Evolutionary conservation across 2,113 vertebrate genomes (phyloP), one percentile per base, ranked within the genome.

Genomic region (Halichoerus grypus): DNA sequence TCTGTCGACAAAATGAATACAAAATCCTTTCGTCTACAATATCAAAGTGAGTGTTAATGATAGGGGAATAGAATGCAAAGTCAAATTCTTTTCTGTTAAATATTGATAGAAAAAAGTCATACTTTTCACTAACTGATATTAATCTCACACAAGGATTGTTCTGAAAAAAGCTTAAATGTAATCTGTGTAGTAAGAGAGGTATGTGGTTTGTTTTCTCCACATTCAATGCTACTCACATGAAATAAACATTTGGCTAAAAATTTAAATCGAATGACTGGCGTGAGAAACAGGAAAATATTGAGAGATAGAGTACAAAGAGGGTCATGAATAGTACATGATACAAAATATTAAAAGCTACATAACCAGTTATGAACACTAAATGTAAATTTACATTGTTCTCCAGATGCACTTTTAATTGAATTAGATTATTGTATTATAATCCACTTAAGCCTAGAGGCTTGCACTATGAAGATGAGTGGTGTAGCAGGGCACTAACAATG

Each of bases 41-140:
- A 97, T 93, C 71, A 89, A 98, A 95, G 76, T 88, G 49, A 53
- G 77, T 98, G 97, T 98, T 98, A 98, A 98, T 98, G 98, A 91
- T 98, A 97, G 96, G 59, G 72, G 36, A 7, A 95, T 72, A 94
- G 86, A 96, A 63, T 51, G 79, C 88, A 97, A 96, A 97, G 88
- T 96, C 81, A 97, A 98, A 97, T 88, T 93, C 80, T 96, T 85
- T 97, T 98, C 92, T 98, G 95, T n/a, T 98, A 97, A 97, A 94
- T 92, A 86, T 80, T 97, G 98, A 98, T 98, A 97, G 97, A 98
- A 97, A 91, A 57, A 87, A 46, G 49, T 92, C 51, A 51, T 72
- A 69, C 24, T 4, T 76, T 97, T 82, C 74, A 93, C 65, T 97
- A 87, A 85, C 49, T 53, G 59, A 69, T 86, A 74, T 72, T 82